These are phyloP conservation scores for Nymphalis urticae DNA, from an alignment of 2,888 invertebrate genomes.

Conservation along the genomic window DNA sequence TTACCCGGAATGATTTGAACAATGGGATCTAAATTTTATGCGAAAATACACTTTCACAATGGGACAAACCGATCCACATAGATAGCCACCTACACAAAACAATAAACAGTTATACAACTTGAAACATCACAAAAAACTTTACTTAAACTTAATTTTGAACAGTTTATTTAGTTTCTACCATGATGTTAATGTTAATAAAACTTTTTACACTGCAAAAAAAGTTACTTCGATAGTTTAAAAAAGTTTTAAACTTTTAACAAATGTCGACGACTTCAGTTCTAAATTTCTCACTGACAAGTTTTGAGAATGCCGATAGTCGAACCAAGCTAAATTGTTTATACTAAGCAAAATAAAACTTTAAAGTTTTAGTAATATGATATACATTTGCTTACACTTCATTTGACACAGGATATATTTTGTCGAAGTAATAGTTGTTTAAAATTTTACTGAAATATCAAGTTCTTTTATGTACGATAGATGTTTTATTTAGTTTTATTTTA, in stretches of 20 bases:
- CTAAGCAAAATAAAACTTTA: slow-evolving; percentile 28
- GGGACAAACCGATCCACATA: slow-evolving; percentile 60
- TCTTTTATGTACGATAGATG: too few relatives aligned
- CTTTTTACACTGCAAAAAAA: slow-evolving; percentile 35
- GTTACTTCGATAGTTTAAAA: slow-evolving; percentile 52
- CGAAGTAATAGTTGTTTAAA: neutral
- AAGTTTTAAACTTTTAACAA: slow-evolving; percentile 64
- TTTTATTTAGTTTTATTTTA: too few relatives aligned
- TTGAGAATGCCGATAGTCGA: slow-evolving; percentile 46
- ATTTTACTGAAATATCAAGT: too few relatives aligned
- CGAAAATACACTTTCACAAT: slow-evolving; percentile 79
- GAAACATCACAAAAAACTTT: slow-evolving; percentile 51
- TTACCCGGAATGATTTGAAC: slow-evolving; percentile 73
- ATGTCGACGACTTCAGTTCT: slow-evolving; percentile 64
- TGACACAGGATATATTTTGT: neutral
- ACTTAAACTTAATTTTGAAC: slow-evolving; percentile 38
- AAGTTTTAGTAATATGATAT: neutral
- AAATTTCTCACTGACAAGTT: slow-evolving; percentile 60
- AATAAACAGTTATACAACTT: slow-evolving; percentile 71
- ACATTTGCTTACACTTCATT: slow-evolving; percentile 5
- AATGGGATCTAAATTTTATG: slow-evolving; percentile 79
- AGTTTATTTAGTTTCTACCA: slow-evolving; percentile 13
- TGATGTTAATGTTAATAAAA: slow-evolving; percentile 22
- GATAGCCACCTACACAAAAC: slow-evolving; percentile 77
- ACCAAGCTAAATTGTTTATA: slow-evolving; percentile 7